Base-by-base conservation (phyloP, 2,797 vertebrate genomes). In the Vultur gryphus region DNA sequence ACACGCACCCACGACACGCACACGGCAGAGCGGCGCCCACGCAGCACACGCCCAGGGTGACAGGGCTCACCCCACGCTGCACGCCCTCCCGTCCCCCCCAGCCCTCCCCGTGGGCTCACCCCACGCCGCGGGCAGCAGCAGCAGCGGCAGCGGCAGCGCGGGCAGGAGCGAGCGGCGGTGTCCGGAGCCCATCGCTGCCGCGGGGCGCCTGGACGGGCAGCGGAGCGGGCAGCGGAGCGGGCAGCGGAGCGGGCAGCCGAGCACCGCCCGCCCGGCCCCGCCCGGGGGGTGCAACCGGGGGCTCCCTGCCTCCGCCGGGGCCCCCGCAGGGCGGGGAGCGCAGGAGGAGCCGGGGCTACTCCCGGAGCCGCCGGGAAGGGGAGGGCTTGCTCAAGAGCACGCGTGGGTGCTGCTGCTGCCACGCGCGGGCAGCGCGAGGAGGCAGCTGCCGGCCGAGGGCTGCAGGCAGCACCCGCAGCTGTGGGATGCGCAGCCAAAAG, bases 81-180 rank as follows among this genome's bases (percentile, higher is more conserved):
- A 37, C 37, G 18, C 25, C 4, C 13, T 11, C 7, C 13, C 8
- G 37, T 37, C 33, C 0, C 2, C 21, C 31, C 31, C 16, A 3
- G 4, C 9, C 43, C 18, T 8, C 10, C 66, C 17, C 52, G 11
- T 1, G 43, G 35, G 39, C 91, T 95, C 95, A 94, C 96, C 94
- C 54, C 89, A 18, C 17, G 20, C 83, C 72, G 4, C n/a, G 64
- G 91, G 84, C 58, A 26, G 66, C n/a, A 28, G 18, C 61, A 16
- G 16, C 48, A 20, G 52, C 72, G 44, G 7, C 12, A 5, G 54
- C 23, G 23, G 57, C 55, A 49, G 64, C 33, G 15, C 13, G 21
- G 39, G 23, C 72, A 31, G 89, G 2, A 76, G 58, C 58, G 18
- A 20, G 21, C 43, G 7, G 77, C 9, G 1, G 55, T 23, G 6